A percentile compares a stretch with the other conserved stretches of the same genome.
These are phyloP conservation scores for Odontocolon sp. DNA, from an alignment of 2,888 invertebrate genomes.

Conservation along the genomic window DNA sequence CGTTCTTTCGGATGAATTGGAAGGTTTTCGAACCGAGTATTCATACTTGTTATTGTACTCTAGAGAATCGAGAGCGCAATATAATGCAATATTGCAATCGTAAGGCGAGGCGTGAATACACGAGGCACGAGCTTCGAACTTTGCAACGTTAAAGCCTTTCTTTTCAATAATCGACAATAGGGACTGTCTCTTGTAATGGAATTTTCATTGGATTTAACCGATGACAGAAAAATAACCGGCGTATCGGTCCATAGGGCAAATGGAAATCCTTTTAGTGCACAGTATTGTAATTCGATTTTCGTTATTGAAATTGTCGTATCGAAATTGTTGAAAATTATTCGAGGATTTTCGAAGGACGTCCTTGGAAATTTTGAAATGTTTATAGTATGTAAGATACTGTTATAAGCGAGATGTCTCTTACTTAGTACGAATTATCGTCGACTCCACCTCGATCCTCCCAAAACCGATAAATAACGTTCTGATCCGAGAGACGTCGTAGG, in stretches of 20 bases:
- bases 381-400: not conserved
- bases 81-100: constrained; percentile 49
- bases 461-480: constrained; percentile 38
- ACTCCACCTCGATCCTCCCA: constrained; percentile 2
- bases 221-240: constrained; percentile 43
- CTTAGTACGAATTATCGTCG: constrained; percentile 2
- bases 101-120: not conserved
- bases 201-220: constrained; percentile 35
- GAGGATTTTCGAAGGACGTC: not conserved
- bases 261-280: not conserved
- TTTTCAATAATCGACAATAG: constrained; percentile 8
- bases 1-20: not conserved
- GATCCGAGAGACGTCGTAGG: constrained; percentile 17
- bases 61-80: constrained; percentile 36
- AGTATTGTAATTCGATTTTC: constrained; percentile 32
- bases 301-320: constrained; percentile 21
- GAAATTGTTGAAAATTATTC: not conserved
- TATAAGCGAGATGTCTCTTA: not conserved
- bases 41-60: constrained; percentile 1
- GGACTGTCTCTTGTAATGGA: constrained; percentile 27
- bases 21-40: constrained; percentile 1
- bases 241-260: not conserved
- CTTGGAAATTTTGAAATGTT: not conserved
- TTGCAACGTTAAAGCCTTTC: constrained; percentile 21
- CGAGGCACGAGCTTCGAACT: constrained; percentile 45